Conservation (phyloP, 2,888 invertebrate genomes). For the Minunthozetes semirufus region DNA sequence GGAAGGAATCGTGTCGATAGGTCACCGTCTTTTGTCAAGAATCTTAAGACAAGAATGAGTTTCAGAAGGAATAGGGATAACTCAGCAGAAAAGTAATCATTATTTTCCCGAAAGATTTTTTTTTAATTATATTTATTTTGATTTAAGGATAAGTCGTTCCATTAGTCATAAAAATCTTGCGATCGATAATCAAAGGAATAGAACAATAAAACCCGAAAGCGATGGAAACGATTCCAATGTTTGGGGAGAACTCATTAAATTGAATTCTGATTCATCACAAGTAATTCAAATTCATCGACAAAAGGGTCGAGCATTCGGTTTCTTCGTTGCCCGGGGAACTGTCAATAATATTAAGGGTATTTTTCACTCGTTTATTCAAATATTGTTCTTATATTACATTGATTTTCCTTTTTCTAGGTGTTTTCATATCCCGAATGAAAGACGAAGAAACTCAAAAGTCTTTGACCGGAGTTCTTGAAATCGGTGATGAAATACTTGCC, state of each 20-base stretch:
- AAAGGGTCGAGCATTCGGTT: conserved; percentile 46
- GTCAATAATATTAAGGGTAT: conserved; percentile 46
- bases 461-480: conserved; percentile 46
- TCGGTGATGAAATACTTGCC: conserved; percentile 49
- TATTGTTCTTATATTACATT: neutral
- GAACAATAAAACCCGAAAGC: neutral
- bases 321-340: conserved; percentile 47
- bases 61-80: conserved; percentile 14
- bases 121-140: neutral
- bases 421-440: conserved; percentile 47
- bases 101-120: neutral
- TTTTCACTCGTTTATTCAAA: neutral
- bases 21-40: conserved; percentile 31
- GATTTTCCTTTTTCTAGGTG: conserved; percentile 42
- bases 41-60: conserved; percentile 18
- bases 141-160: neutral
- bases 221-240: neutral
- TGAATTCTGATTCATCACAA: conserved; percentile 47
- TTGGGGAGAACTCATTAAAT: conserved; percentile 44
- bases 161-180: neutral
- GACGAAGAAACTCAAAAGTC: conserved; percentile 45
- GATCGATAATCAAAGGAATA: neutral
- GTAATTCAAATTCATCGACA: conserved; percentile 46
- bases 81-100: conserved; percentile 8
- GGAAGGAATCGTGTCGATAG: neutral